Conservation (phyloP, 2,113 vertebrate genomes). For the Rhinolophus sinicus region DNA sequence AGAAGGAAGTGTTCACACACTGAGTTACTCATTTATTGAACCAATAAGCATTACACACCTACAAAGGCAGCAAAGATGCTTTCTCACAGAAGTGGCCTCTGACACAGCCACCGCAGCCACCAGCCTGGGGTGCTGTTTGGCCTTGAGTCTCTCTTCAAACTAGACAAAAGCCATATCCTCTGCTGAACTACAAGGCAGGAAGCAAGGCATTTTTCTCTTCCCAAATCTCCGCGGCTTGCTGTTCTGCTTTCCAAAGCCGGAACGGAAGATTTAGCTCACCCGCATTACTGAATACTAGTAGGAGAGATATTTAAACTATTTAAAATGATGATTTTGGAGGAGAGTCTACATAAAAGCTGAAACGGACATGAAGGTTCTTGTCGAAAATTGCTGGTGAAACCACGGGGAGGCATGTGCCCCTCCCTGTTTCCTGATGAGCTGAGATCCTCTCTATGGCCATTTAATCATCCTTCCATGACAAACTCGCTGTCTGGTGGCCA, state of each 20-base stretch:
- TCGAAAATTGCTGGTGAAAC: not conserved
- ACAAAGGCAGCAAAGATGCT: fast-evolving
- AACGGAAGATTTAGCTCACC: not conserved
- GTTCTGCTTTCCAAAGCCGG: not conserved
- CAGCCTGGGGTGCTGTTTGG: not conserved
- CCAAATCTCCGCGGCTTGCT: fast-evolving
- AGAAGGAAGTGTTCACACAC: not conserved
- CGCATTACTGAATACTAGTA: not conserved
- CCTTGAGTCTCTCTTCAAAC: not conserved
- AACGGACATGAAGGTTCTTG: conserved; percentile 32
- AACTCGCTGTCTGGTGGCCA: not conserved
- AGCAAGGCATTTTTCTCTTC: not conserved
- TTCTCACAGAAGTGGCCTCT: not conserved
- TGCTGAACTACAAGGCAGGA: not conserved
- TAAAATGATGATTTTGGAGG: not conserved
- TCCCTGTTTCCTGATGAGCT: not conserved
- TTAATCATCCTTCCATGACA: not conserved
- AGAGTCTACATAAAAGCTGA: not conserved
- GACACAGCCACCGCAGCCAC: not conserved
- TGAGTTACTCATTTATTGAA: not conserved
- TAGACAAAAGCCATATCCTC: not conserved
- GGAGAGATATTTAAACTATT: not conserved
- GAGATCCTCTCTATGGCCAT: not conserved
- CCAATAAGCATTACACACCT: not conserved
- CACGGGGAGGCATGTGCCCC: not conserved